A percentile compares a stretch with the other conserved stretches of the same genome.
These are phyloP conservation scores for Drosophila cognata DNA, from an alignment of 2,888 invertebrate genomes.

Conservation along the genomic window DNA sequence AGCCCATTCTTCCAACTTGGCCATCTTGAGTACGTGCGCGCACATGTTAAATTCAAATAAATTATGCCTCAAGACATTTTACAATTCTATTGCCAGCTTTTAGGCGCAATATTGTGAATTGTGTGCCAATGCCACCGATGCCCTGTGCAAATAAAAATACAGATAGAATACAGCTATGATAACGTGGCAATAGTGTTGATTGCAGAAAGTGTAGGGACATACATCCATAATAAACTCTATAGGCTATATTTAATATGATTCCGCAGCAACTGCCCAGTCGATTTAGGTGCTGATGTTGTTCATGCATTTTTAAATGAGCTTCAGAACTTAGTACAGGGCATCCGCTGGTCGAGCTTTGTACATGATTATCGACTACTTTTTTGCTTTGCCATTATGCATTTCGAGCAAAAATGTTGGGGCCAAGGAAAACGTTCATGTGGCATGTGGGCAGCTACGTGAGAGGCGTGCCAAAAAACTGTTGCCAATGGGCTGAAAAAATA, in stretches of 20 bases:
- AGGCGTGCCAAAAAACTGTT: slow-evolving; percentile 50
- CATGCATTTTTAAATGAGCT: neutral
- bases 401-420: slow-evolving; percentile 43
- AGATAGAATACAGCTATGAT: neutral
- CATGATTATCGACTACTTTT: slow-evolving; percentile 1
- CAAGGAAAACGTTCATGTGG: slow-evolving; percentile 39
- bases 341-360: neutral
- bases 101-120: slow-evolving; percentile 58
- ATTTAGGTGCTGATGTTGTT: too few relatives aligned
- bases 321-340: neutral
- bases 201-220: neutral
- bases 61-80: slow-evolving; percentile 71
- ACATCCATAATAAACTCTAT: too few relatives aligned
- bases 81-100: slow-evolving; percentile 73
- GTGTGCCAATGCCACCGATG: slow-evolving; percentile 32
- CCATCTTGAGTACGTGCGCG: slow-evolving; percentile 47
- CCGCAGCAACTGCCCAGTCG: too few relatives aligned
- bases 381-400: slow-evolving; percentile 67
- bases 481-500: slow-evolving; percentile 64
- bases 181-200: neutral
- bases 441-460: slow-evolving; percentile 71
- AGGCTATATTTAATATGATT: too few relatives aligned
- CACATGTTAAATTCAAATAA: slow-evolving; percentile 73
- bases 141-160: neutral
- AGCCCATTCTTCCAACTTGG: slow-evolving; percentile 8